Evolutionary conservation across 2,888 invertebrate species (phyloP).

Genomic region (Homarus gammarus): DNA sequence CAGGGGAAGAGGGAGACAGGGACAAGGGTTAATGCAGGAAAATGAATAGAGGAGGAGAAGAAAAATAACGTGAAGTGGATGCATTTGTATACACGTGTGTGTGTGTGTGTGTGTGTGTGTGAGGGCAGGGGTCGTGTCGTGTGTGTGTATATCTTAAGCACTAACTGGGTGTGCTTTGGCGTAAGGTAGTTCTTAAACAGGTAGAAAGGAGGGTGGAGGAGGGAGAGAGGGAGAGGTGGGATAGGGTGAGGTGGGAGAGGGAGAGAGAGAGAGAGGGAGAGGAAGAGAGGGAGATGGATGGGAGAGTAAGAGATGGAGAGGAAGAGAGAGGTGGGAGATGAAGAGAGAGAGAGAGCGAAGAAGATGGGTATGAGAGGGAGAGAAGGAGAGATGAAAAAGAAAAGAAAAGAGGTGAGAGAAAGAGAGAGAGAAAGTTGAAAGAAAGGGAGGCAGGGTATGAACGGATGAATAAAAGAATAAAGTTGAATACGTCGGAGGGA

Average conservation of each 20-base stretch:
- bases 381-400: neutral
- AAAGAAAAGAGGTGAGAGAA: neutral
- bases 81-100: too few relatives aligned
- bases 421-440: too few relatives aligned
- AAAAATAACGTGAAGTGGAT: neutral
- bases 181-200: too few relatives aligned
- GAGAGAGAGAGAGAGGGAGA: neutral
- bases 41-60: neutral
- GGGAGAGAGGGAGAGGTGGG: neutral
- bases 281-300: neutral
- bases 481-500: too few relatives aligned
- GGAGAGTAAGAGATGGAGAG: neutral
- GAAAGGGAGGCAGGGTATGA: too few relatives aligned
- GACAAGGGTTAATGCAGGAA: neutral
- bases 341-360: neutral
- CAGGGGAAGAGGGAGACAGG: conserved; percentile 3
- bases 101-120: too few relatives aligned
- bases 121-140: too few relatives aligned
- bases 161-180: too few relatives aligned
- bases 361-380: neutral
- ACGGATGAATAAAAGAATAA: too few relatives aligned
- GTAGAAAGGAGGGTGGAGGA: too few relatives aligned
- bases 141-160: too few relatives aligned
- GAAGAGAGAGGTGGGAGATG: neutral
- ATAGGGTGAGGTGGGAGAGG: neutral